phyloP scores from a whole-genome alignment of 2,888 invertebrate genomes.

The Drosophila stalkeri region DNA sequence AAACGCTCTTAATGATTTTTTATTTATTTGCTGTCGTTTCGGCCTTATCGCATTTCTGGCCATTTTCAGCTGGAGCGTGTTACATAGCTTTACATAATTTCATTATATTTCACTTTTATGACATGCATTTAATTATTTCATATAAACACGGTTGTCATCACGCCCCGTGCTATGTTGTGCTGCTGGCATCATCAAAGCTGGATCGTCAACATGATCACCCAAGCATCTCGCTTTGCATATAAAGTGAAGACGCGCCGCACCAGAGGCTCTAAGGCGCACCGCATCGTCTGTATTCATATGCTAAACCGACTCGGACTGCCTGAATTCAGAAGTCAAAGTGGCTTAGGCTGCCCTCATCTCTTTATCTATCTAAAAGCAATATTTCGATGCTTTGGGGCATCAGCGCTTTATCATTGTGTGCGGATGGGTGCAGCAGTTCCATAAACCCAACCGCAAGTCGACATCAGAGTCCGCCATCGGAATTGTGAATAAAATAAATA shows the following conservation, averaged over 20 bases:
- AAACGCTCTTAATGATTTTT: conserved; percentile 69
- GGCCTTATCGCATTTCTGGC: conserved; percentile 38
- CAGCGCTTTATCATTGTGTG: conserved; percentile 64
- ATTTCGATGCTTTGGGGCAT: conserved; percentile 49
- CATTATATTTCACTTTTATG: conserved; percentile 66
- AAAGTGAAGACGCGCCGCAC: conserved; percentile 39
- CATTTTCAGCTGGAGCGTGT: conserved; percentile 61
- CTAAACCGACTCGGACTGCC: conserved; percentile 50
- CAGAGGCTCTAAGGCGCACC: conserved; percentile 23
- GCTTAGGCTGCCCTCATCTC: conserved; percentile 44
- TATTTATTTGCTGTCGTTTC: conserved; percentile 76
- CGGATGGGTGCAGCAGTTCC: conserved; percentile 66
- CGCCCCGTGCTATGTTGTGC: neutral
- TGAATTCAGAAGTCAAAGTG: conserved; percentile 73
- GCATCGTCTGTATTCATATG: conserved; percentile 66
- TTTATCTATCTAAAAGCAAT: conserved; percentile 65
- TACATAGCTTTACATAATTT: conserved; percentile 77
- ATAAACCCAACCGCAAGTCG: conserved; percentile 46
- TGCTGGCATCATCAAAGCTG: conserved; percentile 64
- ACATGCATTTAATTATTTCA: conserved; percentile 70
- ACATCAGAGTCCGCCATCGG: conserved; percentile 28
- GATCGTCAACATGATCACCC: conserved; percentile 20
- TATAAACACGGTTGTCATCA: conserved; percentile 38
- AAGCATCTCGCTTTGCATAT: conserved; percentile 63
- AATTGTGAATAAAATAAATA: conserved; percentile 24